phyloP scores from a whole-genome alignment of 2,888 invertebrate genomes.

The Nasonia oneida region DNA sequence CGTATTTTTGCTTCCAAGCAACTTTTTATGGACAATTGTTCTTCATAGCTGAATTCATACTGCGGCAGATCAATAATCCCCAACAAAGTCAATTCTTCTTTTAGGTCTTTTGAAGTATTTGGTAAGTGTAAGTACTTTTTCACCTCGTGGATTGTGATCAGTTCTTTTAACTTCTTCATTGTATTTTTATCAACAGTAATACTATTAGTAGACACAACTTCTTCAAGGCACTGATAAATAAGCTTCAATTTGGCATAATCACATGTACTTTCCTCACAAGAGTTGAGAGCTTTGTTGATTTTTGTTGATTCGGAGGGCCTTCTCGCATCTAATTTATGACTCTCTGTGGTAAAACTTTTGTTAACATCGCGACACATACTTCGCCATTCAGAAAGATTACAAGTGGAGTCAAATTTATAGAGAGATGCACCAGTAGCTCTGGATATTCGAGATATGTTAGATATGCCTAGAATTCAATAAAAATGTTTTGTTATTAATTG shows the following conservation, averaged over 20 bases:
- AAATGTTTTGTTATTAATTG: background rate
- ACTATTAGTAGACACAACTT: slow-evolving; percentile 63
- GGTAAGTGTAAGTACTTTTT: slow-evolving; percentile 71
- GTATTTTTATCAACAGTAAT: slow-evolving; percentile 61
- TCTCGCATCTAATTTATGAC: slow-evolving; percentile 57
- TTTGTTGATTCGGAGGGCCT: slow-evolving; percentile 61
- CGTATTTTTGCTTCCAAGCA: slow-evolving; percentile 71
- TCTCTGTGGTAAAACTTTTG: slow-evolving; percentile 47
- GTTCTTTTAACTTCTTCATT: slow-evolving; percentile 67
- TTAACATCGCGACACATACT: slow-evolving; percentile 56
- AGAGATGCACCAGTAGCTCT: slow-evolving; percentile 66
- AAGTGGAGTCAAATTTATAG: slow-evolving; percentile 66
- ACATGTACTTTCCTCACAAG: slow-evolving; percentile 68
- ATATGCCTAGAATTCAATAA: slow-evolving; percentile 67
- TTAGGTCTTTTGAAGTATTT: slow-evolving; percentile 62
- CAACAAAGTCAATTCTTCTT: slow-evolving; percentile 69
- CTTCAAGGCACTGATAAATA: slow-evolving; percentile 69
- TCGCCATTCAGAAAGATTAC: slow-evolving; percentile 63
- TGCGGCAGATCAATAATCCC: slow-evolving; percentile 72
- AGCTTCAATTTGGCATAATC: slow-evolving; percentile 69
- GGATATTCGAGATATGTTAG: slow-evolving; percentile 71
- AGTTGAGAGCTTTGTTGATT: slow-evolving; percentile 63
- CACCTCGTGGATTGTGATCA: slow-evolving; percentile 67
- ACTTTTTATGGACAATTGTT: slow-evolving; percentile 72
- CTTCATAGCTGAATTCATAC: slow-evolving; percentile 73